These are phyloP conservation scores for Platyscapa corneri DNA, from an alignment of 1,140 invertebrate genomes.

Conservation along the genomic window DNA sequence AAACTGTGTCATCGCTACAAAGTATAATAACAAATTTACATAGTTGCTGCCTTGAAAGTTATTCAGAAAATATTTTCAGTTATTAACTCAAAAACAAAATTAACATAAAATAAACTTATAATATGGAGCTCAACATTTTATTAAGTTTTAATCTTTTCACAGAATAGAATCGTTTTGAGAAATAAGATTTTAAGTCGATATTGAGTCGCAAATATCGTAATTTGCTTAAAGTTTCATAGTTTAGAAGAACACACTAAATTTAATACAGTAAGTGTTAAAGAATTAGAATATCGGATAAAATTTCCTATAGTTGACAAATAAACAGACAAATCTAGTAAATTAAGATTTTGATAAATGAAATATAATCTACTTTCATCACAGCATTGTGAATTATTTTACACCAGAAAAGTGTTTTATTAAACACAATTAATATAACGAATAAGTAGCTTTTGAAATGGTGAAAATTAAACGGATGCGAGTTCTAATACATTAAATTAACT, in stretches of 20 bases:
- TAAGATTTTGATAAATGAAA: not conserved
- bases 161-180: no score
- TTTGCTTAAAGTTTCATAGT: not conserved
- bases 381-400: not conserved
- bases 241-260: not conserved
- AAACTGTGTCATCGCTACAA: no score
- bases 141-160: no score
- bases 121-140: no score
- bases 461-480: not conserved
- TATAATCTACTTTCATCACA: not conserved
- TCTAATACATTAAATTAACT: not conserved
- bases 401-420: not conserved
- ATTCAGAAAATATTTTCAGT: no score
- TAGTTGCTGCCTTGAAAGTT: no score
- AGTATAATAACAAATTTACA: no score
- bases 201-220: no score
- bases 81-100: no score
- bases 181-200: no score
- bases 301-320: not conserved
- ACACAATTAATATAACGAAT: not conserved
- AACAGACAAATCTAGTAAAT: not conserved
- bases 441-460: not conserved
- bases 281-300: not conserved
- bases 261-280: not conserved
- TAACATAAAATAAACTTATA: no score